These are phyloP conservation scores for Leucoraja erinaceus DNA, from an alignment of 2,113 vertebrate species.

Conservation along the genomic window DNA sequence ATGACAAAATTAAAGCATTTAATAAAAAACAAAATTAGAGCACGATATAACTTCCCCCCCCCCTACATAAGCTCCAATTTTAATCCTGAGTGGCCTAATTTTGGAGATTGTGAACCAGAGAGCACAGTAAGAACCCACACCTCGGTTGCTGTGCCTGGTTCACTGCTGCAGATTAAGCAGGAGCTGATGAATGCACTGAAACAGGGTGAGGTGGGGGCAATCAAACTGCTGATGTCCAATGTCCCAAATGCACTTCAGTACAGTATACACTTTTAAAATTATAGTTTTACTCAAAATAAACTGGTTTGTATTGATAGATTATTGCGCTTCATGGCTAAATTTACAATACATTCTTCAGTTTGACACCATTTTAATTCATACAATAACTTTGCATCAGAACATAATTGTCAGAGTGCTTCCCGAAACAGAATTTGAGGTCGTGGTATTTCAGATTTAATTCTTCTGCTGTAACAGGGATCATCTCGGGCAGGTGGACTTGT, in stretches of 20 bases:
- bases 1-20: too few species aligned
- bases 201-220: too few species aligned
- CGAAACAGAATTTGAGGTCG: background rate
- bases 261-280: slow-evolving; percentile 13
- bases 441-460: background rate
- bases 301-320: background rate
- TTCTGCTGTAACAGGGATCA: background rate
- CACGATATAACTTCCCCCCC: too few species aligned
- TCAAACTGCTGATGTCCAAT: background rate
- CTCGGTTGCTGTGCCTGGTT: background rate
- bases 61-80: too few species aligned
- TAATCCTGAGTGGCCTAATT: too few species aligned
- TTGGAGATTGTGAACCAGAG: background rate
- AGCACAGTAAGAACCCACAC: background rate
- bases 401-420: background rate
- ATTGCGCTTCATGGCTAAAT: slow-evolving; percentile 17
- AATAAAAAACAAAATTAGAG: too few species aligned
- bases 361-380: background rate
- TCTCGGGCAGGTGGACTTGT: background rate
- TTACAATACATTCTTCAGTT: slow-evolving; percentile 25
- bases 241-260: background rate
- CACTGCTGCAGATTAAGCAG: too few species aligned
- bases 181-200: background rate
- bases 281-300: slow-evolving; percentile 26
- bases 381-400: slow-evolving; percentile 17